Evolutionary conservation across 2,113 vertebrate genomes (phyloP), one percentile per base, ranked within the genome.

Genomic region (Thymallus thymallus): DNA sequence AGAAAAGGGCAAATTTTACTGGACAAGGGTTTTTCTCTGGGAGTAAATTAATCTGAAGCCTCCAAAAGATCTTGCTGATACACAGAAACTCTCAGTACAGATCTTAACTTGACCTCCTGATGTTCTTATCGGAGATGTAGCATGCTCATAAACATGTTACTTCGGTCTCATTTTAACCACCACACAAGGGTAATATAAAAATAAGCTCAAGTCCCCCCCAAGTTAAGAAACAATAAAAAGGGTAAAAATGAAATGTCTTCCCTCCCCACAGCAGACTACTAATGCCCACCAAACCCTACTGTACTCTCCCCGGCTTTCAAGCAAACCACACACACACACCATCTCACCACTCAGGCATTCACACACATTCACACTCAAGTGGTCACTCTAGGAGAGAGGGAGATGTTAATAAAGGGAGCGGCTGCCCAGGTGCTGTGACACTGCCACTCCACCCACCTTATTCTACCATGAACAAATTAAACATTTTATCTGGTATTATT

Each of bases 381-480:
- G 81, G 79, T 82, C 85, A 85, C 85, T 71, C 77, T 63, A 72
- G 81, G 89, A 90, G 89, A 88, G 87, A 91, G 88, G 89, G 91
- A 90, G 88, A 88, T 76, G 86, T 82, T 82, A 86, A 82, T 86
- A 83, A 81, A 82, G 84, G 85, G 76, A 85, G 82, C 65, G 69
- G 85, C 80, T 69, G 82, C 84, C 83, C 80, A 79, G 80, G 76
- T 86, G 85, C 10, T 45, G 35, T 20, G 30, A 35, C 74, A 72
- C 73, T 81, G 60, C 82, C 77, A 63, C 71, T 84, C 75, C 48
- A 32, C 84, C 82, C 82, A 14, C 80, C 84, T 82, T 72, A 82
- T 69, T 79, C 85, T 86, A 81, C 86, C 85, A 84, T 90, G 86
- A 88, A 90, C 83, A 87, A 89, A 89, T 87, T 86, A 90, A 91